Evolutionary conservation across 92 coral and sea anemone species (phyloP), one percentile per base, ranked within the genome.

Genomic region (Desmophyllum pertusum): DNA sequence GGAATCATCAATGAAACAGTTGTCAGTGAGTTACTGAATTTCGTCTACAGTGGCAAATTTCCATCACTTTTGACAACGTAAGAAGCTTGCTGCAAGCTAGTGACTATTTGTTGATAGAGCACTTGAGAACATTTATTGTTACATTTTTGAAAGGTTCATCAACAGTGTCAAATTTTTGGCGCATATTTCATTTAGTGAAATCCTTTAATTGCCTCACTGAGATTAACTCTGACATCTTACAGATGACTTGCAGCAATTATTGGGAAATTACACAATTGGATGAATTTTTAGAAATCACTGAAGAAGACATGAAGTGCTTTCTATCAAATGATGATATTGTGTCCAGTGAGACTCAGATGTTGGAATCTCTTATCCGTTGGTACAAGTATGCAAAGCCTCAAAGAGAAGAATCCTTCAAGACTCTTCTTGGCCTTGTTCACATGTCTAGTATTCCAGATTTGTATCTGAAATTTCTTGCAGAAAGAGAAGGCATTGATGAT

Each of bases 241-340:
- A 89, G 35, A 73, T 89, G 33, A 81, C 80, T 50, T 85, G 81
- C 57, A 63, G 40, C 73, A 75, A 84, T 39, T 89, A 55, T 52
- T 79, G 85, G 79, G 78, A 85, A 36, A 83, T 89, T 0, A 46
- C 92, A 40, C 72, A 35, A 43, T 84, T 81, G 30, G 66, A 41
- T 29, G 86, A 89, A 61, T 84, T 84, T 68, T 63, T 89, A 55
- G 65, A 79, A 36, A 76, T 89, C 35, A 78, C 80, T 27, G 92
- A 89, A 25, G 89, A 84, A 30, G 85, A 89, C 35, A 43, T 84
- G 50, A 65, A 67, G 2, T 62, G 78, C 39, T 72, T 88, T 70
- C 76, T 88, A 15, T 78, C 89, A 31, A 88, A 86, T 65, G 91
- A 88, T 38, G 89, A 89, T 42, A 84, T 89, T 79, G 42, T 89